Conservation (phyloP, 2,797 vertebrate genomes). For the Heteromormyrus szaboi region DNA sequence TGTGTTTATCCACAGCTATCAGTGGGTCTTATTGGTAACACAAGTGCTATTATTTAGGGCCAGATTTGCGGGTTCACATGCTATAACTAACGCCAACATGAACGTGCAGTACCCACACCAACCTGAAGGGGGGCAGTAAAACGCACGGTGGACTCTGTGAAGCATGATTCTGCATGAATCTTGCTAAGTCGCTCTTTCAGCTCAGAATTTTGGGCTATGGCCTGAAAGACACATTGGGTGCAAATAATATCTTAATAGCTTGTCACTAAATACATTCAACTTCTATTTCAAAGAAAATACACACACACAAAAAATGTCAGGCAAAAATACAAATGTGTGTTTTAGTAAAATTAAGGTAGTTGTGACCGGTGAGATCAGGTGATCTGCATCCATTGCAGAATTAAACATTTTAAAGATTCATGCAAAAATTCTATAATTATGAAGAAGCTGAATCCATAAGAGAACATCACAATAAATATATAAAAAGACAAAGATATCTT, state of each 20-base stretch:
- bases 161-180: conserved; percentile 89
- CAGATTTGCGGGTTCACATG: not conserved
- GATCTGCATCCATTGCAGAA: not conserved
- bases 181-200: conserved; percentile 90
- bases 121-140: conserved; percentile 85
- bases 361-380: not conserved
- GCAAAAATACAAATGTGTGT: not conserved
- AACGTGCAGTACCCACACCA: conserved; percentile 62
- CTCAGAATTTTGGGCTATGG: conserved; percentile 90
- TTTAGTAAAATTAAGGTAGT: not conserved
- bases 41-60: not conserved
- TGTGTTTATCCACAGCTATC: not conserved
- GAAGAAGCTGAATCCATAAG: not conserved
- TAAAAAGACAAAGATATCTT: not conserved
- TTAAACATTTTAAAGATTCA: not conserved
- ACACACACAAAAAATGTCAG: not conserved
- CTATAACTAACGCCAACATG: not conserved
- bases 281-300: not conserved
- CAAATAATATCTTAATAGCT: not conserved
- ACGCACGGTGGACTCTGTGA: conserved; percentile 76
- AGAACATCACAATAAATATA: not conserved
- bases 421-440: not conserved
- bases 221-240: conserved; percentile 62
- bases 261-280: not conserved
- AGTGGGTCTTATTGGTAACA: not conserved